These are phyloP conservation scores for Progne subis DNA, from an alignment of 2,113 vertebrate genomes.

Conservation along the genomic window DNA sequence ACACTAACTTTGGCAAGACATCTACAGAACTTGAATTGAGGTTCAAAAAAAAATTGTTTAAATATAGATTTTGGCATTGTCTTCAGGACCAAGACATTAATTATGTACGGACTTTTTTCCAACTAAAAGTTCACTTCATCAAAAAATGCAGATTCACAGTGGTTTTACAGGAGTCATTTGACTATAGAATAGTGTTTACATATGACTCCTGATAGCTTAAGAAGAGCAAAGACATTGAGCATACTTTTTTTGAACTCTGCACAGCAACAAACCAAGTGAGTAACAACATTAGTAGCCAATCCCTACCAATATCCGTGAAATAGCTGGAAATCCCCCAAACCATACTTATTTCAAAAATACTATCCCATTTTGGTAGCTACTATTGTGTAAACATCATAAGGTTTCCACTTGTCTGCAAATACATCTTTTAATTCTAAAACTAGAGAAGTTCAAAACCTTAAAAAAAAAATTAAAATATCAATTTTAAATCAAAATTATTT, in stretches of 20 bases:
- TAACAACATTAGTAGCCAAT: neutral
- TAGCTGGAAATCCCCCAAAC: neutral
- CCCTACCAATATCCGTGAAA: neutral
- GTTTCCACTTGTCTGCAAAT: neutral
- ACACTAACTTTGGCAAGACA: neutral
- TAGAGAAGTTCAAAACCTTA: neutral
- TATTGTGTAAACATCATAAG: neutral
- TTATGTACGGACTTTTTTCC: neutral
- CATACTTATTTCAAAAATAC: neutral
- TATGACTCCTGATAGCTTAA: neutral
- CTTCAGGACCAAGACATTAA: neutral
- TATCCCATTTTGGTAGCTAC: neutral
- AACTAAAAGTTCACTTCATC: neutral
- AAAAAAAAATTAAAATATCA: neutral
- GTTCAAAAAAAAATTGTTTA: neutral
- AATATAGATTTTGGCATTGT: neutral
- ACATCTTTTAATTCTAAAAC: neutral
- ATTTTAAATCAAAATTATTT: rapidly evolving
- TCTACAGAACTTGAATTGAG: neutral
- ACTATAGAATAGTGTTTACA: neutral
- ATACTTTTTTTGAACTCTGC: neutral
- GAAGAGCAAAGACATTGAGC: neutral
- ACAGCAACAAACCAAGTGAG: neutral
- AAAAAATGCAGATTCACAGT: neutral
- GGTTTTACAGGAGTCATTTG: neutral